Conservation (phyloP, 2,888 invertebrate species). For the Drosophila differens region DNA sequence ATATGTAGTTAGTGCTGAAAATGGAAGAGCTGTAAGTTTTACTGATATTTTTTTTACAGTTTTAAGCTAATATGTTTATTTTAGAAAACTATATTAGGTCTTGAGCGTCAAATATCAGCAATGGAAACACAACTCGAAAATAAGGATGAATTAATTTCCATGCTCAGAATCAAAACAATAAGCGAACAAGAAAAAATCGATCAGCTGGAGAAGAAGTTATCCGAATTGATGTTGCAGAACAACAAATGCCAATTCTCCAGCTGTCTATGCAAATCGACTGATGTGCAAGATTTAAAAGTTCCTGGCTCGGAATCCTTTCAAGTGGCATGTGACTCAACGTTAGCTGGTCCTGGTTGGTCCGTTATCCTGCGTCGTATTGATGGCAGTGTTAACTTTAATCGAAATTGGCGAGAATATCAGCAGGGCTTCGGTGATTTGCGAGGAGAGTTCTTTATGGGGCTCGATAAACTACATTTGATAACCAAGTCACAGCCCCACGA, state of each 20-base stretch:
- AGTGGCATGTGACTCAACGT: conserved; percentile 86
- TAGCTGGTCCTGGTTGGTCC: conserved; percentile 89
- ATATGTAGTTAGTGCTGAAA: conserved; percentile 10
- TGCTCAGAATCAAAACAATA: conserved; percentile 43
- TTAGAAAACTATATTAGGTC: conserved; percentile 20
- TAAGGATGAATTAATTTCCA: conserved; percentile 49
- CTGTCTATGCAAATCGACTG: conserved; percentile 42
- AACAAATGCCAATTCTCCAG: conserved; percentile 49
- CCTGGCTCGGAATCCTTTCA: conserved; percentile 86
- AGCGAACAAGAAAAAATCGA: conserved; percentile 46
- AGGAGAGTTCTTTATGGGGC: conserved; percentile 90
- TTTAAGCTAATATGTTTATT: not conserved
- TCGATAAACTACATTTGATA: conserved; percentile 88
- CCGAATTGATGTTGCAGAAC: conserved; percentile 4
- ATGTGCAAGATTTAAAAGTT: conserved; percentile 34
- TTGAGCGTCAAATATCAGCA: conserved; percentile 13
- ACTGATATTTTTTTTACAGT: not conserved
- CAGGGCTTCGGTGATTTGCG: conserved; percentile 89
- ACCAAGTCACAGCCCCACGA: conserved; percentile 85
- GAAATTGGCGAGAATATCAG: conserved; percentile 88
- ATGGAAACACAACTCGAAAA: conserved; percentile 31
- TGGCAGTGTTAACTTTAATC: conserved; percentile 88
- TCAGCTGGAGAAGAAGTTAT: conserved; percentile 19
- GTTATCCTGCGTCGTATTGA: conserved; percentile 89
- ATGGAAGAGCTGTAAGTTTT: conserved; percentile 18